phyloP scores from a whole-genome alignment of 2,888 invertebrate genomes.

The Cephus pulcher region DNA sequence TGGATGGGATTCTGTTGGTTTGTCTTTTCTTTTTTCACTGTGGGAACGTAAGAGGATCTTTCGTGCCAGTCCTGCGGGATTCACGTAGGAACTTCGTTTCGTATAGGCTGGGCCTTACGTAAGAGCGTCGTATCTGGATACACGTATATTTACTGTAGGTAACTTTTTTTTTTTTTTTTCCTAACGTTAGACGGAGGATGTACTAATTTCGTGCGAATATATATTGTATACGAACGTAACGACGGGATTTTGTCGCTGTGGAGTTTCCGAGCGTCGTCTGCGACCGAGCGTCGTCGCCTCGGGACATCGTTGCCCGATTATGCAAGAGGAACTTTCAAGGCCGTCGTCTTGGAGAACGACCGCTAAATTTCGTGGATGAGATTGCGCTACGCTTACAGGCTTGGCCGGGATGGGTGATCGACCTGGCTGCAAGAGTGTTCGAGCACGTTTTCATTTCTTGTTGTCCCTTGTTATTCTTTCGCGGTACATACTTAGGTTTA shows the following conservation, averaged over 20 bases:
- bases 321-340: conserved; percentile 49
- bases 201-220: neutral
- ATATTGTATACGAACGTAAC: neutral
- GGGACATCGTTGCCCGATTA: conserved; percentile 29
- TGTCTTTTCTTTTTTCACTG: neutral
- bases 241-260: neutral
- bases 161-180: neutral
- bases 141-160: neutral
- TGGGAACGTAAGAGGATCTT: neutral
- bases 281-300: neutral
- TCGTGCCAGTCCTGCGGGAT: neutral
- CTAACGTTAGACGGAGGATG: neutral
- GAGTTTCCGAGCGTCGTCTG: neutral
- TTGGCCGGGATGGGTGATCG: neutral
- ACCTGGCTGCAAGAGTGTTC: neutral
- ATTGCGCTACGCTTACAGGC: conserved; percentile 29
- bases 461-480: neutral
- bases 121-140: neutral
- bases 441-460: neutral
- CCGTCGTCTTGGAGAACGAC: conserved; percentile 41
- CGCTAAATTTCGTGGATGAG: conserved; percentile 44
- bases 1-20: neutral
- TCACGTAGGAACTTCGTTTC: neutral
- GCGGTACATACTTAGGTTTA: neutral
- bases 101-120: neutral